Evolutionary conservation across 2,888 invertebrate genomes (phyloP), one percentile per base, ranked within the genome.

Genomic region (Heliconius aoede): DNA sequence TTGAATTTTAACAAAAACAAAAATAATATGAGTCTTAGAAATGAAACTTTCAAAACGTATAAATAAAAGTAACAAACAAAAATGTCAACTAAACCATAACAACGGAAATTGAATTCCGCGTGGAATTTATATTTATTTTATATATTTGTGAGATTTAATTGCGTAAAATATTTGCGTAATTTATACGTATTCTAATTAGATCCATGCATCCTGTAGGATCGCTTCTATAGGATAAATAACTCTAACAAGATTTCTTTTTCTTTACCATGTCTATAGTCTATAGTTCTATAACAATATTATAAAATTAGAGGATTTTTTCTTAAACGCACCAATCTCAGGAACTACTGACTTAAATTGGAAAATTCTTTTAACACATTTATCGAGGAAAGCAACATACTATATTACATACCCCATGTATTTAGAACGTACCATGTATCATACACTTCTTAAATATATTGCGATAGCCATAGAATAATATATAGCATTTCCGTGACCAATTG

Each of bases 131-230:
- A n/a, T 51, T 55, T n/a, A n/a, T 30, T n/a, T 69, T n/a, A n/a
- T n/a, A n/a, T n/a, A n/a, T n/a, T n/a, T 55, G 21, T 30, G 7
- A 69, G 28, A 51, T 69, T n/a, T 55, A 30, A 68, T 51, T 51
- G n/a, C n/a, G n/a, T 13, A 28, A 68, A 69, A 51, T 51, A n/a
- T 69, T 69, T 30, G n/a, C 21, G 30, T 69, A 69, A 28, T 69
- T 62, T 1, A 62, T 64, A 64, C n/a, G 32, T 64, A 32, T 36
- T 36, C 64, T 36, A n/a, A 11, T 65, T 40, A 15, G 36, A 36
- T n/a, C n/a, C 5, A 1, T 65, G 4, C 0, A 55, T 55, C 55
- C 55, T 15, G 18, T 46, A 18, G 46, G 46, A 46, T 46, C 46
- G 46, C 46, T 46, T 46, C 46, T 55, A n/a, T 55, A n/a, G 9